Conservation (phyloP, 2,888 invertebrate genomes). For the Drosophila aldrichi region DNA sequence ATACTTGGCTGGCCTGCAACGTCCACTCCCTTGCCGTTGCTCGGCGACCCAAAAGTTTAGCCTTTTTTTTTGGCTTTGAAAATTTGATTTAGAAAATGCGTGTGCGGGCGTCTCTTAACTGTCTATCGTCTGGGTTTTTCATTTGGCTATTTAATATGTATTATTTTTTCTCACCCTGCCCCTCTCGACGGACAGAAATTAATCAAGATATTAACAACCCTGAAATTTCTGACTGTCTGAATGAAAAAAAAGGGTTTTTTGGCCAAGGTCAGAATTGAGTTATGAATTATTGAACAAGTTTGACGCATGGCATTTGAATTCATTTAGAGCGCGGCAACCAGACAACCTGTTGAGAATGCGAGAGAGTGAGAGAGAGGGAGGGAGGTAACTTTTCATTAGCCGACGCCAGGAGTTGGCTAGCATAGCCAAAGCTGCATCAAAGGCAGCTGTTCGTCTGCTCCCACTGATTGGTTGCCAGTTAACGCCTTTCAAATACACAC, state of each 20-base stretch:
- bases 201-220: constrained; percentile 79
- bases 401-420: not conserved
- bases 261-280: constrained; percentile 69
- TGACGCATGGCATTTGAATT: constrained; percentile 60
- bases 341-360: constrained; percentile 29
- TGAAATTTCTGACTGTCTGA: constrained; percentile 14
- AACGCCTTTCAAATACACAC: constrained; percentile 21
- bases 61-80: constrained; percentile 52
- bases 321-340: constrained; percentile 21
- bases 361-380: not conserved
- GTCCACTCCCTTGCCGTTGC: not conserved
- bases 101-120: constrained; percentile 39
- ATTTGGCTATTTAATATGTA: constrained; percentile 31
- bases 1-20: not conserved
- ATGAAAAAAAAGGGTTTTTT: constrained; percentile 47
- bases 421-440: constrained; percentile 9
- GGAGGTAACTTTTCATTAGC: constrained; percentile 55
- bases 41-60: not conserved
- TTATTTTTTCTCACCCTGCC: constrained; percentile 29
- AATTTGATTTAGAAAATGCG: constrained; percentile 77
- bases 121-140: constrained; percentile 29
- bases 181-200: constrained; percentile 63
- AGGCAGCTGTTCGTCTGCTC: constrained; percentile 35
- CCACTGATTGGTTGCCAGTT: constrained; percentile 56
- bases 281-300: constrained; percentile 74